A percentile compares a stretch with the other conserved stretches of the same genome.
These are phyloP conservation scores for Hydrolagus colliei DNA, from an alignment of 2,797 vertebrate genomes.

Conservation along the genomic window DNA sequence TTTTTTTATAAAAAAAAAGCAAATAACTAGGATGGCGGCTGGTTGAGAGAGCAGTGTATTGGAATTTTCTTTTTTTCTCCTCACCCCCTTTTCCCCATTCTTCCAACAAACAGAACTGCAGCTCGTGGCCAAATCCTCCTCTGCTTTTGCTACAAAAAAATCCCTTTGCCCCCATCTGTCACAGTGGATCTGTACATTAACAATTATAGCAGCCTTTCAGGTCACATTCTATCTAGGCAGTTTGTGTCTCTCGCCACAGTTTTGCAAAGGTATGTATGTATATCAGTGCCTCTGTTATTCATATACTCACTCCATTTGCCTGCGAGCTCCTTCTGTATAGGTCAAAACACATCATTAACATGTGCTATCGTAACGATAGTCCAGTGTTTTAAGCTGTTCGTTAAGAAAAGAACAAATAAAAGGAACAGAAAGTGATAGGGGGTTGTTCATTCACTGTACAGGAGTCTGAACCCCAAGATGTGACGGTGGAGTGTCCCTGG, in stretches of 20 bases:
- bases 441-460: constrained; percentile 74
- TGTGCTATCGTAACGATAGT: constrained; percentile 75
- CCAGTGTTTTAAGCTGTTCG: constrained; percentile 72
- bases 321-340: constrained; percentile 69
- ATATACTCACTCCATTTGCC: constrained; percentile 54
- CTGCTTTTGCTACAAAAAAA: constrained; percentile 19
- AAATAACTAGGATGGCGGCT: neutral
- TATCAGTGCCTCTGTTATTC: constrained; percentile 52
- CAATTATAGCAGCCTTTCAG: constrained; percentile 28
- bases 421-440: constrained; percentile 53
- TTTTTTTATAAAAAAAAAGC: neutral
- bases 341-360: constrained; percentile 72
- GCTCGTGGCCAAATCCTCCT: constrained; percentile 8
- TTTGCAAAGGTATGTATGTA: constrained; percentile 44
- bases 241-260: constrained; percentile 34
- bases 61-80: neutral
- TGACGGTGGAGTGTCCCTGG: constrained; percentile 83
- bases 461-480: constrained; percentile 95
- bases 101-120: constrained; percentile 25
- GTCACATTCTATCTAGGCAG: constrained; percentile 24
- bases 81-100: neutral
- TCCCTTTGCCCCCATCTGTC: constrained; percentile 14
- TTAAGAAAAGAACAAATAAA: constrained; percentile 67
- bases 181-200: constrained; percentile 30
- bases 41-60: constrained; percentile 17